These are phyloP conservation scores for Ellobium chinense DNA, from an alignment of 2,888 invertebrate species.

Conservation along the genomic window DNA sequence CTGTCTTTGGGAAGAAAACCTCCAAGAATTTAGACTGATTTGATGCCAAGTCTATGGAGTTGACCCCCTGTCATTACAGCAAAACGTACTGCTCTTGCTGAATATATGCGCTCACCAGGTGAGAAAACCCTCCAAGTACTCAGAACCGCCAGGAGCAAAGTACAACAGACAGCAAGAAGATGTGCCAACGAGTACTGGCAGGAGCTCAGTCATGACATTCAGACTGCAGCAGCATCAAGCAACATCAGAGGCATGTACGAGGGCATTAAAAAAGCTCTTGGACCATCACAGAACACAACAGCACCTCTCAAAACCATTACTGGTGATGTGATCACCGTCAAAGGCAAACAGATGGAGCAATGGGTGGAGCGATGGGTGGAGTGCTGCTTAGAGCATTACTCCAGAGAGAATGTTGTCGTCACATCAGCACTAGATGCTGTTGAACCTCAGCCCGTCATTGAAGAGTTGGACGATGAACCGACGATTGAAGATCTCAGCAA, in stretches of 20 bases:
- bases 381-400: not conserved
- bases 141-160: constrained; percentile 12
- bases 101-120: not conserved
- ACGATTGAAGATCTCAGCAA: not conserved
- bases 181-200: constrained; percentile 9
- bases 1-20: not conserved
- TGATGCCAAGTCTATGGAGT: not conserved
- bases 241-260: constrained; percentile 8
- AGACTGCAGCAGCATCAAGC: constrained; percentile 2
- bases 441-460: no score
- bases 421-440: no score
- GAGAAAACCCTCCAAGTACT: not conserved
- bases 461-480: not conserved
- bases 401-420: not conserved
- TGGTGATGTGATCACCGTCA: not conserved
- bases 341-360: not conserved
- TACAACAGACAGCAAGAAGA: constrained; percentile 2
- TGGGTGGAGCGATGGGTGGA: not conserved
- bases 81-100: not conserved
- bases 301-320: not conserved
- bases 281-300: not conserved
- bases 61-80: not conserved
- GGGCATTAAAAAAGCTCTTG: constrained; percentile 7
- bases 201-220: constrained; percentile 8
- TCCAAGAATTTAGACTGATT: not conserved